Base-by-base conservation (phyloP, 2,888 invertebrate species). In the Keiferia lycopersicella region DNA sequence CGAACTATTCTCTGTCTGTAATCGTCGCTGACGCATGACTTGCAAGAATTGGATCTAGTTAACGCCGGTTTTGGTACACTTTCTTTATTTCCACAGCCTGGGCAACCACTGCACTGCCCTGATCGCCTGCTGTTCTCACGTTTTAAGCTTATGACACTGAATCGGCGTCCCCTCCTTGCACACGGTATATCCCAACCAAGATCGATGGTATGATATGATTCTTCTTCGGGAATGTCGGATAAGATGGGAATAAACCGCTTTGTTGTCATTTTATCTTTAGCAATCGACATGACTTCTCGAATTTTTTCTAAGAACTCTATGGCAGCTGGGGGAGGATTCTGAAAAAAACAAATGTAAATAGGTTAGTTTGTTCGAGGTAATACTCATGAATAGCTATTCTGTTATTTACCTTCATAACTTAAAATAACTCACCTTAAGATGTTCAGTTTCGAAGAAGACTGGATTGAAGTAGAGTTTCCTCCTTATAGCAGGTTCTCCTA, bases 271-370 rank as follows among this genome's bases (percentile, higher is more conserved):
- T 97, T 97, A 72, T 96, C 96, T 81, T 97, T 97, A 7, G 98
- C 97, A 58, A 97, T 94, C 16, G 95, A 93, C 82, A 98, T 97
- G 20, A 98, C 97, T 91, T 97, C 97, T 26, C 98, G 94, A 69
- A 98, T 96, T 92, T 97, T 97, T 3, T 94, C 93, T 58, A 98
- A 92, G 83, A 98, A 98, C 79, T 98, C 98, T 66, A 97, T 89
- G 16, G 98, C 98, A 64, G 97, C 97, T 62, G 97, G 97, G 18
- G 98, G 98, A 56, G 98, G 98, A 72, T 96, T 94, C 95, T 97
- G 87, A 20, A 53, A 61, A 6, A 56, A 50, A 50, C 16, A 34
- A 11, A 18, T 57, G 14, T n/a, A 18, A n/a, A 30, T 53, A 10
- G 22, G 20, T 53, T n/a, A n/a, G n/a, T n/a, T n/a, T n/a, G n/a